A percentile compares a stretch with the other conserved stretches of the same genome.
These are phyloP conservation scores for Gracilinanus agilis DNA, from an alignment of 2,113 vertebrate species.

Conservation along the genomic window DNA sequence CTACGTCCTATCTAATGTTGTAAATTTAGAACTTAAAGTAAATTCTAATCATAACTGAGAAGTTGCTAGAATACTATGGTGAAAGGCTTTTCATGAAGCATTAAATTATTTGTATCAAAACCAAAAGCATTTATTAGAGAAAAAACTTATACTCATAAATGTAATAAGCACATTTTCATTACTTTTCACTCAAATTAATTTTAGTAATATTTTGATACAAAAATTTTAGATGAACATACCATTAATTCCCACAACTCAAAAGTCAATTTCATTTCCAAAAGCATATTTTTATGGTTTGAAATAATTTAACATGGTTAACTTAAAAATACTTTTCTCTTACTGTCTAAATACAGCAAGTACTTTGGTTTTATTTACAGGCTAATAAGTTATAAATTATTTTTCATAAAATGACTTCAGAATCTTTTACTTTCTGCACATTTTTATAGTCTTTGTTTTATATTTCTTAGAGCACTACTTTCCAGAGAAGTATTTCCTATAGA, in stretches of 20 bases:
- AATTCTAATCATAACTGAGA: not conserved
- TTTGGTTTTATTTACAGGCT: constrained; percentile 30
- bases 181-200: constrained; percentile 49
- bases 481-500: constrained; percentile 28
- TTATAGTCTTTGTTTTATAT: constrained; percentile 15
- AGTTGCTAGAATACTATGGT: not conserved
- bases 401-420: not conserved
- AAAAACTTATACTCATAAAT: constrained; percentile 40
- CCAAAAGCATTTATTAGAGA: constrained; percentile 30
- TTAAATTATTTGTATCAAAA: not conserved
- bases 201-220: not conserved
- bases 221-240: not conserved
- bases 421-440: constrained; percentile 38
- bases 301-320: constrained; percentile 5
- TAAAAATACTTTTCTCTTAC: constrained; percentile 36
- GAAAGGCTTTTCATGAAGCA: not conserved
- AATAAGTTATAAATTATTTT: constrained; percentile 39
- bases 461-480: constrained; percentile 36
- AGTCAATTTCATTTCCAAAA: constrained; percentile 37
- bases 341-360: constrained; percentile 12
- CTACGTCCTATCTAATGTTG: not conserved
- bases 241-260: not conserved
- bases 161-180: constrained; percentile 49
- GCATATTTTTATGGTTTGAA: constrained; percentile 35
- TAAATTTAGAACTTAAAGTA: constrained; percentile 5